phyloP scores from a whole-genome alignment of 2,113 vertebrate species.

The Pterocles burchelli region DNA sequence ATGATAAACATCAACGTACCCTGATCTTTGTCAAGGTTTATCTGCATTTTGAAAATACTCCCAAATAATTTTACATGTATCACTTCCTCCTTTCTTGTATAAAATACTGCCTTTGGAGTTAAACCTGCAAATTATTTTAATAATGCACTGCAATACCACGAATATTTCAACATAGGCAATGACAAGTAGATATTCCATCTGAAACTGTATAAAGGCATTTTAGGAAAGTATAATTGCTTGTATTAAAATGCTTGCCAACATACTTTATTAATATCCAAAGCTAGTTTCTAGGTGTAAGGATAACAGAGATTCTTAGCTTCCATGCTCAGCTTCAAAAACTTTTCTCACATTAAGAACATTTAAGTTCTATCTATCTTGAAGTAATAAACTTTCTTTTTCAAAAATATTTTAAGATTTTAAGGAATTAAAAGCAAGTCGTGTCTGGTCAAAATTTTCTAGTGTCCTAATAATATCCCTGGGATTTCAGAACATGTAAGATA shows the following conservation, averaged over 20 bases:
- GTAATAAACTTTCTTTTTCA: neutral
- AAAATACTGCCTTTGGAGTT: neutral
- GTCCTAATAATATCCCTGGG: neutral
- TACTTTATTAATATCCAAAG: neutral
- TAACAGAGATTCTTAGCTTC: neutral
- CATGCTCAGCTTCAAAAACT: neutral
- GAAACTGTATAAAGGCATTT: neutral
- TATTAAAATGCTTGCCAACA: neutral
- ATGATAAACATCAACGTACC: neutral
- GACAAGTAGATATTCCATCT: neutral
- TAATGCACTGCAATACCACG: neutral
- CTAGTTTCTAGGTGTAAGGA: neutral
- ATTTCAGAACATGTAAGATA: neutral
- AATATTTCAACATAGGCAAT: neutral
- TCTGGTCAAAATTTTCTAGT: neutral
- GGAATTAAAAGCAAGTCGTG: neutral
- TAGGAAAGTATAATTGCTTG: neutral
- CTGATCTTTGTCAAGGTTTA: neutral
- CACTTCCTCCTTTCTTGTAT: neutral
- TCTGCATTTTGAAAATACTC: neutral
- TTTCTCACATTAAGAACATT: neutral
- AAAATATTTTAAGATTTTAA: neutral
- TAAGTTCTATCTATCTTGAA: neutral
- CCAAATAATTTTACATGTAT: neutral
- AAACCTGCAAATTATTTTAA: neutral